A percentile compares a stretch with the other conserved stretches of the same genome.
Conservation (phyloP, 2,888 invertebrate species). For the Pollenia labialis region DNA sequence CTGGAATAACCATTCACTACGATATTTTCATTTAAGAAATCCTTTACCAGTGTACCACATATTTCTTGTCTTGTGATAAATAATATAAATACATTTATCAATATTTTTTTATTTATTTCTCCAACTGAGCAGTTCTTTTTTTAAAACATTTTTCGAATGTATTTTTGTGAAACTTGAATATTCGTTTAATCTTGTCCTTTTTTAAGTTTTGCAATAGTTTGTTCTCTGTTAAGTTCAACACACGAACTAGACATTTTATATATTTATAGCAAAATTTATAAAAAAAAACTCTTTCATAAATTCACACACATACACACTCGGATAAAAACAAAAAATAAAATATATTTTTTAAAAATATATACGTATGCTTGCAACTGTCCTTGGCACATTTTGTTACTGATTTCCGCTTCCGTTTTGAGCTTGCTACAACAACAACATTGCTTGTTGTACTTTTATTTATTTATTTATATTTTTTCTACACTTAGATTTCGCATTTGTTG, state of each 20-base stretch:
- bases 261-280: neutral
- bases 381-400: slow-evolving; percentile 79
- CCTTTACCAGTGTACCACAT: neutral
- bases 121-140: slow-evolving; percentile 12
- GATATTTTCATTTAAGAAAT: neutral
- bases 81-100: neutral
- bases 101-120: neutral
- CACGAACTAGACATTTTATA: slow-evolving; percentile 55
- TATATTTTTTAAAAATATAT: slow-evolving; percentile 76
- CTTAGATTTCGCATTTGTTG: slow-evolving; percentile 30
- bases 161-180: slow-evolving; percentile 61
- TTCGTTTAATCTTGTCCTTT: slow-evolving; percentile 50
- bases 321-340: slow-evolving; percentile 14
- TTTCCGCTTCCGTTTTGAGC: slow-evolving; percentile 79
- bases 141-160: slow-evolving; percentile 31
- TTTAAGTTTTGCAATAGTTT: slow-evolving; percentile 34
- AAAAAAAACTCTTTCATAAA: neutral
- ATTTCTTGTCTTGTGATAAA: neutral
- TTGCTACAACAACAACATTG: neutral
- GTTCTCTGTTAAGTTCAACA: slow-evolving; percentile 37
- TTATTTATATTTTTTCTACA: slow-evolving; percentile 75
- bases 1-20: too few species aligned
- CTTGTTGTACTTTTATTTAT: slow-evolving; percentile 9
- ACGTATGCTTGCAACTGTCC: slow-evolving; percentile 77
- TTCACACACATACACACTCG: neutral